Conservation (phyloP, 2,113 vertebrate species). For the Apodemus sylvaticus region DNA sequence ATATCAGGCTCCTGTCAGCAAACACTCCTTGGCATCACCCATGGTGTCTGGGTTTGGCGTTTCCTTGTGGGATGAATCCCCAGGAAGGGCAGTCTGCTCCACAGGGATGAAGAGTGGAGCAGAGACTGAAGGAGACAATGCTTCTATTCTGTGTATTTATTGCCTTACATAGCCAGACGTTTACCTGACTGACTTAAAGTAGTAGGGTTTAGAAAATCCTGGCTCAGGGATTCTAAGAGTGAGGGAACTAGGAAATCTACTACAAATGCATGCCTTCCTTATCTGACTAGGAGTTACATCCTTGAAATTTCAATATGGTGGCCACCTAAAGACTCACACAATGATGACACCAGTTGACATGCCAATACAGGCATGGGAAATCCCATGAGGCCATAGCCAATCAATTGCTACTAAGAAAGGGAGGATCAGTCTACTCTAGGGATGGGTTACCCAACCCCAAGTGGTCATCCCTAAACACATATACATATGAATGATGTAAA, state of each 20-base stretch:
- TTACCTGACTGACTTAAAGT: neutral
- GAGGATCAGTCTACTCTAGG: neutral
- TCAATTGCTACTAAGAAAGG: neutral
- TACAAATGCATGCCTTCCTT: neutral
- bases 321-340: neutral
- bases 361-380: neutral
- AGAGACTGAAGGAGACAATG: too few species aligned
- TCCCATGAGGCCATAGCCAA: neutral
- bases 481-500: neutral
- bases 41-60: too few species aligned
- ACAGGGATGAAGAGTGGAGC: too few species aligned
- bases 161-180: neutral
- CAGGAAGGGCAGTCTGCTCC: too few species aligned
- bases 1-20: too few species aligned
- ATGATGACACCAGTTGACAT: neutral
- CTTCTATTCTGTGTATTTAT: neutral
- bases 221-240: neutral
- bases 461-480: neutral
- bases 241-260: neutral
- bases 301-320: neutral
- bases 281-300: neutral
- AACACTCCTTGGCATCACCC: too few species aligned
- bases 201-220: neutral
- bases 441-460: neutral
- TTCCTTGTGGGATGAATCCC: too few species aligned